These are phyloP conservation scores for Dimorphilus gyrociliatus DNA, from an alignment of 2,888 invertebrate genomes.

Conservation along the genomic window DNA sequence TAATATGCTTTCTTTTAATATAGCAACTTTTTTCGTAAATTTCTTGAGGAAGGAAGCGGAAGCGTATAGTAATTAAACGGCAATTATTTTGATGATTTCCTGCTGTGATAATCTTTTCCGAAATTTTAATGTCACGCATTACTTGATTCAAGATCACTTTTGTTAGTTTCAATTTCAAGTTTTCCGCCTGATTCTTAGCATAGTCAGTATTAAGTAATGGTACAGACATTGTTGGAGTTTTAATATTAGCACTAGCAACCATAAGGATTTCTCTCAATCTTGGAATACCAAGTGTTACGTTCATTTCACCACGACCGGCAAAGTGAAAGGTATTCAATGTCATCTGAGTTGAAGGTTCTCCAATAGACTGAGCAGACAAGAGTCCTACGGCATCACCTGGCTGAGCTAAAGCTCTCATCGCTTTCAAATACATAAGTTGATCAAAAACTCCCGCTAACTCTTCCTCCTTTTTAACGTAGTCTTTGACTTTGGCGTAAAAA, in stretches of 20 bases:
- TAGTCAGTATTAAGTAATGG: slow-evolving; percentile 48
- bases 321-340: slow-evolving; percentile 99
- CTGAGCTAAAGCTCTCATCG: slow-evolving; percentile 56
- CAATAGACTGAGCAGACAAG: slow-evolving; percentile 85
- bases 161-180: slow-evolving; percentile 54
- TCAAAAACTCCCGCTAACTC: slow-evolving; percentile 39
- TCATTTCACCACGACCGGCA: slow-evolving; percentile 99
- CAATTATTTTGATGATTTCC: slow-evolving; percentile 23
- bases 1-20: slow-evolving; percentile 51
- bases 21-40: slow-evolving; percentile 56
- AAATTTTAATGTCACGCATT: slow-evolving; percentile 1
- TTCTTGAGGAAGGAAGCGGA: slow-evolving; percentile 55
- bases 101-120: not conserved
- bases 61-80: slow-evolving; percentile 51
- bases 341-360: slow-evolving; percentile 99
- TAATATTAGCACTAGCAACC: slow-evolving; percentile 75
- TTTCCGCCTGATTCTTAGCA: slow-evolving; percentile 45
- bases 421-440: slow-evolving; percentile 58
- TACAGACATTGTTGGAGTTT: slow-evolving; percentile 89
- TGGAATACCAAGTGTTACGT: slow-evolving; percentile 97
- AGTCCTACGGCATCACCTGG: slow-evolving; percentile 94
- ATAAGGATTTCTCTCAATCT: slow-evolving; percentile 87
- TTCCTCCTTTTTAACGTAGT: slow-evolving; percentile 15
- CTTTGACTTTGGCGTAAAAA: slow-evolving; percentile 46
- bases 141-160: slow-evolving; percentile 57